phyloP scores from a whole-genome alignment of 1,140 invertebrate genomes.

The Bombus breviceps region DNA sequence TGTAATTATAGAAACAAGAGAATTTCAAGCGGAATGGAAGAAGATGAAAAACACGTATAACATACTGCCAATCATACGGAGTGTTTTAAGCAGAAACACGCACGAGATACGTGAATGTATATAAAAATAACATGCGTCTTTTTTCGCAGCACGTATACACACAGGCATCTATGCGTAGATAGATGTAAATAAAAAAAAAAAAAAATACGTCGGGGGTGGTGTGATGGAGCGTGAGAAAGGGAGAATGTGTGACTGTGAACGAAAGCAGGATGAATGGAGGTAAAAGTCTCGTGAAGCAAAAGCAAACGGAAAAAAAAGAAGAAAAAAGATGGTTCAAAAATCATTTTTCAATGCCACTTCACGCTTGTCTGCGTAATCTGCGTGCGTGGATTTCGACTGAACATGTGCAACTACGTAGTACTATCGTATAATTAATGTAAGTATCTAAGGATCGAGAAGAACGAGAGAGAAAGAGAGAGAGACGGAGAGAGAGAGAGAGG shows the following conservation, averaged over 20 bases:
- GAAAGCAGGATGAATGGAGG: constrained; percentile 1
- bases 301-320: background rate
- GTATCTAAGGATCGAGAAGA: constrained; percentile 25
- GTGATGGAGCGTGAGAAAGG: background rate
- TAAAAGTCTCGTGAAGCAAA: background rate
- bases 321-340: background rate
- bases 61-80: constrained; percentile 77
- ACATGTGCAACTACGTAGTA: constrained; percentile 31
- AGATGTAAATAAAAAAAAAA: constrained; percentile 67
- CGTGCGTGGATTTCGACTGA: constrained; percentile 44
- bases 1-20: constrained; percentile 27
- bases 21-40: background rate
- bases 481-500: background rate
- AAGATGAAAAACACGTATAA: constrained; percentile 65
- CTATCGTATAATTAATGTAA: constrained; percentile 47
- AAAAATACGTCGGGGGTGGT: constrained; percentile 4
- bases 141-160: constrained; percentile 61
- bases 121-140: constrained; percentile 55
- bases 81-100: constrained; percentile 61
- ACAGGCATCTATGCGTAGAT: constrained; percentile 65
- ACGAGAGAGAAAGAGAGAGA: background rate
- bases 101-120: constrained; percentile 63
- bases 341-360: constrained; percentile 68
- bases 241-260: background rate
- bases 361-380: constrained; percentile 69